Conservation (phyloP, 2,888 invertebrate species). For the Sthenelais limicola region DNA sequence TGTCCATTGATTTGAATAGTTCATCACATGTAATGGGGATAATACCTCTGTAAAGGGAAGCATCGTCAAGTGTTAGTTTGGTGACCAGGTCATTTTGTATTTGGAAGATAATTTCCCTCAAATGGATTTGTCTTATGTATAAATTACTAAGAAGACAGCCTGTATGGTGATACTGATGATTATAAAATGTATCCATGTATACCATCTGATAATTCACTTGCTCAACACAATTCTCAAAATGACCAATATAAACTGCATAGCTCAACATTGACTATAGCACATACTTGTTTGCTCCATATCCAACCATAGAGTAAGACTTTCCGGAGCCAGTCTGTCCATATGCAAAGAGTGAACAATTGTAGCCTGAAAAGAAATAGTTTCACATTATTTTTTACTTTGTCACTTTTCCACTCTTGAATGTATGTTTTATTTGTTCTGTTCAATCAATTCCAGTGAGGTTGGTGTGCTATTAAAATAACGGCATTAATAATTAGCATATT, state of each 20-base stretch:
- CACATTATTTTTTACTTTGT: too few relatives aligned
- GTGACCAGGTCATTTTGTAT: too few relatives aligned
- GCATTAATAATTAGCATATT: too few relatives aligned
- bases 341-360: constrained; percentile 73
- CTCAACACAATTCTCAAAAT: not conserved
- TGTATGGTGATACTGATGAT: not conserved
- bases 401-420: too few relatives aligned
- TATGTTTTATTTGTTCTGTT: too few relatives aligned
- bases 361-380: constrained; percentile 63
- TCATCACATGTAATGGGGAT: constrained; percentile 73
- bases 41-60: constrained; percentile 71
- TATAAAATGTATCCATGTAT: not conserved
- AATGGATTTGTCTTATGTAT: not conserved
- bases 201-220: not conserved
- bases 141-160: not conserved
- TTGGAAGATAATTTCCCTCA: not conserved
- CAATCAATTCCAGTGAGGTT: too few relatives aligned
- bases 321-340: constrained; percentile 73
- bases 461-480: too few relatives aligned
- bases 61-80: too few relatives aligned
- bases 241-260: not conserved
- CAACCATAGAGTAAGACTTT: constrained; percentile 72
- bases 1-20: constrained; percentile 69
- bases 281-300: constrained; percentile 52
- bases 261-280: constrained; percentile 14